A percentile compares a stretch with the other conserved stretches of the same genome.
These are phyloP conservation scores for Trachymyrmex cornetzi DNA, from an alignment of 1,140 invertebrate species.

Conservation along the genomic window DNA sequence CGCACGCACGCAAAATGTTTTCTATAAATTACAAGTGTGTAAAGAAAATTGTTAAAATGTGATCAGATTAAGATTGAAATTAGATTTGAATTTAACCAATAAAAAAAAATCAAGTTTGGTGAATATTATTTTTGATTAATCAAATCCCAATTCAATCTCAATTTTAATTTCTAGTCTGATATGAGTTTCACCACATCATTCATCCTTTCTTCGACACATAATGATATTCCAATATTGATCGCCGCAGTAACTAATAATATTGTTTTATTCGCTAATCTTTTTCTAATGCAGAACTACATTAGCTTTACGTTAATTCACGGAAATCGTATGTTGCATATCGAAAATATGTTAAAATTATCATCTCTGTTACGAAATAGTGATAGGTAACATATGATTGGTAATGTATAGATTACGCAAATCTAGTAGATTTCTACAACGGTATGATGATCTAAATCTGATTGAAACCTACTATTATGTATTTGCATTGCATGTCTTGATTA, in stretches of 20 bases:
- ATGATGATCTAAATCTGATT: conserved; percentile 40
- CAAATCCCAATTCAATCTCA: no score
- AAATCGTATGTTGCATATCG: background rate
- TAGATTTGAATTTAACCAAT: no score
- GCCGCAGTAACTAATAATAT: background rate
- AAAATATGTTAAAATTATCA: conserved; percentile 14
- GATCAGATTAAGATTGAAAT: no score
- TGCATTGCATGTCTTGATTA: conserved; percentile 19
- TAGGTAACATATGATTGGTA: background rate
- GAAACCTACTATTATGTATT: conserved; percentile 34
- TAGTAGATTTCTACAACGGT: background rate
- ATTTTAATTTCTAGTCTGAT: no score
- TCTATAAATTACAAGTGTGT: background rate
- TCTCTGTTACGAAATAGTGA: conserved; percentile 18
- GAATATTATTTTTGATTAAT: no score
- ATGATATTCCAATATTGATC: background rate
- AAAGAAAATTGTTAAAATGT: background rate
- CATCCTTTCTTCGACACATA: background rate
- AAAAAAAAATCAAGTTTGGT: no score
- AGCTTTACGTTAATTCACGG: conserved; percentile 1
- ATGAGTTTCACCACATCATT: background rate
- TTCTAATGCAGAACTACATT: background rate
- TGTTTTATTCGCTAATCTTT: background rate
- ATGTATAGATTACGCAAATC: conserved; percentile 20
- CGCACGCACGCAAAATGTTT: background rate